phyloP scores from a whole-genome alignment of 2,113 vertebrate genomes.

The Phocoena sinus region DNA sequence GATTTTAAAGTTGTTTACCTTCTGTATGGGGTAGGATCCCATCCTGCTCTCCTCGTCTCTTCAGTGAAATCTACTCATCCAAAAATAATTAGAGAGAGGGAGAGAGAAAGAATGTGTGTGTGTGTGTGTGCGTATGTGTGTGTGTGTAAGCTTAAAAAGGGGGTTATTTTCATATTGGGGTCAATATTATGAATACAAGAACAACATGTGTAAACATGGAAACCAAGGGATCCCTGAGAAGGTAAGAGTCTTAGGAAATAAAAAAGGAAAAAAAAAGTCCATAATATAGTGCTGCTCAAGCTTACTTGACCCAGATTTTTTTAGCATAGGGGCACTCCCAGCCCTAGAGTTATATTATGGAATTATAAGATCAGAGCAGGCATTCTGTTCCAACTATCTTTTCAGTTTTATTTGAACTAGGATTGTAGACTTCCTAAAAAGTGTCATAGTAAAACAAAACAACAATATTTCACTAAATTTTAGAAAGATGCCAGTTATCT shows the following conservation, averaged over 20 bases:
- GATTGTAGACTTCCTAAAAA: neutral
- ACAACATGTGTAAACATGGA: neutral
- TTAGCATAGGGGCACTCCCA: neutral
- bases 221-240: neutral
- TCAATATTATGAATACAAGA: neutral
- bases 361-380: neutral
- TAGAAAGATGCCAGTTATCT: neutral
- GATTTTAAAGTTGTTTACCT: neutral
- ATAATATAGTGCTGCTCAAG: neutral
- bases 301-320: neutral
- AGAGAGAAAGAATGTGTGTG: no score
- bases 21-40: neutral
- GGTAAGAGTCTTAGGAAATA: neutral
- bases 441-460: neutral
- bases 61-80: neutral
- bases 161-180: neutral
- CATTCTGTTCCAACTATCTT: neutral
- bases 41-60: neutral
- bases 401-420: neutral
- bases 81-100: neutral
- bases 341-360: neutral
- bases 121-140: neutral
- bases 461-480: neutral
- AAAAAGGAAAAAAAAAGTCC: neutral
- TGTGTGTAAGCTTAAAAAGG: neutral